phyloP scores from a whole-genome alignment of 1,140 invertebrate species.

The Prorops nasuta region DNA sequence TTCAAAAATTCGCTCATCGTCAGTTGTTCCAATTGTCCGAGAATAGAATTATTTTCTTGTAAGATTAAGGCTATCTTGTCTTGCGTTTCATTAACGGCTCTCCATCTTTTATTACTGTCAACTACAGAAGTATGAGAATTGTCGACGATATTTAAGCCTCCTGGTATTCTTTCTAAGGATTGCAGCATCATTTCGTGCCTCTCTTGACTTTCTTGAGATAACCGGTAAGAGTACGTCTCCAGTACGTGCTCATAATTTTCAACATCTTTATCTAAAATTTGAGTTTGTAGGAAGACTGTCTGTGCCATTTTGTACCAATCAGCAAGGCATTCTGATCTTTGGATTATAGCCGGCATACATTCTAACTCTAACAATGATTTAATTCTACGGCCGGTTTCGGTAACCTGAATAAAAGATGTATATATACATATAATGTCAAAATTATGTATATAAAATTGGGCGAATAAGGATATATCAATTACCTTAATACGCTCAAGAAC shows the following conservation, averaged over 20 bases:
- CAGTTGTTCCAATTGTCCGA: slow-evolving; percentile 48
- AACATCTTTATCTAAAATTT: slow-evolving; percentile 75
- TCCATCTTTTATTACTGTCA: slow-evolving; percentile 43
- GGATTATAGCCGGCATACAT: slow-evolving; percentile 65
- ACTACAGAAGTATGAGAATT: slow-evolving; percentile 34
- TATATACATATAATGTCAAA: too few relatives aligned
- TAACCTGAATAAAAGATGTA: slow-evolving; percentile 33
- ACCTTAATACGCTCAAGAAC: slow-evolving; percentile 78
- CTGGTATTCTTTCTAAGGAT: slow-evolving; percentile 39
- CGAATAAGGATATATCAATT: slow-evolving; percentile 6
- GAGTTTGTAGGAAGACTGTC: slow-evolving; percentile 72
- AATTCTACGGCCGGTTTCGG: slow-evolving; percentile 69
- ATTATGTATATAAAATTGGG: too few relatives aligned
- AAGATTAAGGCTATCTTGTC: slow-evolving; percentile 52
- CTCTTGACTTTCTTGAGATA: slow-evolving; percentile 47
- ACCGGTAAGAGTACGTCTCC: slow-evolving; percentile 43
- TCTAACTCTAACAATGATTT: slow-evolving; percentile 66
- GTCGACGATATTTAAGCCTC: slow-evolving; percentile 26
- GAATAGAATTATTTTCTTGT: slow-evolving; percentile 49
- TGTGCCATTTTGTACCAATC: slow-evolving; percentile 86
- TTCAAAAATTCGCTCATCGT: slow-evolving; percentile 13
- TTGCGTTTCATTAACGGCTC: slow-evolving; percentile 51
- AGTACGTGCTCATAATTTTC: slow-evolving; percentile 54
- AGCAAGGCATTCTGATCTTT: slow-evolving; percentile 70
- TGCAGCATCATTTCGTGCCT: slow-evolving; percentile 40